Evolutionary conservation across 1,140 invertebrate genomes (phyloP), one percentile per base, ranked within the genome.

Genomic region (Ooceraea biroi): DNA sequence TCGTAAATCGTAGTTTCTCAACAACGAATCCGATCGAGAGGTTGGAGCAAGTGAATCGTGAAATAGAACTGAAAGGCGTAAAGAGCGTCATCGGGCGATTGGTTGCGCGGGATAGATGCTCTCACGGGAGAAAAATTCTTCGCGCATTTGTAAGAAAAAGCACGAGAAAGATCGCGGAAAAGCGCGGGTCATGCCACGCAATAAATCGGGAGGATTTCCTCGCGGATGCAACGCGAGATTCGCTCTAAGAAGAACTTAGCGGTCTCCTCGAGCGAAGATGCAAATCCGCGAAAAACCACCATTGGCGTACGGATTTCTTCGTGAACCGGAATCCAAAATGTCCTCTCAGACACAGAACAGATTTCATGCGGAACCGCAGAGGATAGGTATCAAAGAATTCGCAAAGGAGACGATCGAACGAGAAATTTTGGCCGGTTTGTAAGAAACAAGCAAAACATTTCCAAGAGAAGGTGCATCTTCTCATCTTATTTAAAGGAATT

Each of bases 121-220:
- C 44, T 48, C 8, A 14, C 17, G 12, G 44, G 22, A 22, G 17
- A 77, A 68, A 57, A 72, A 66, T 66, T 65, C 17, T 58, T 1
- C 50, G 69, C 22, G 12, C n/a, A 12, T 1, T 30, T 57, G 22
- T 46, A 19, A 77, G 63, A 44, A 66, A 41, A 19, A 41, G 27
- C 12, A 22, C 12, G 48, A 77, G 69, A 80, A 52, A 57, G 69
- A 71, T 80, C n/a, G 52, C 25, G 44, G 36, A 36, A 36, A 30
- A 19, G 36, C 46, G 44, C 44, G 17, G 65, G 50, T 80, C 36
- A 80, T 48, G 50, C 50, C 65, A 30, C 44, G 65, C 76, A 80
- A 71, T 22, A 57, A 22, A 80, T 80, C 57, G 65, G 57, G 27
- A 11, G 65, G 76, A 80, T 80, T 80, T 80, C 76, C 44, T 55